Conservation (phyloP, 2,797 vertebrate genomes). For the Bucorvus abyssinicus region DNA sequence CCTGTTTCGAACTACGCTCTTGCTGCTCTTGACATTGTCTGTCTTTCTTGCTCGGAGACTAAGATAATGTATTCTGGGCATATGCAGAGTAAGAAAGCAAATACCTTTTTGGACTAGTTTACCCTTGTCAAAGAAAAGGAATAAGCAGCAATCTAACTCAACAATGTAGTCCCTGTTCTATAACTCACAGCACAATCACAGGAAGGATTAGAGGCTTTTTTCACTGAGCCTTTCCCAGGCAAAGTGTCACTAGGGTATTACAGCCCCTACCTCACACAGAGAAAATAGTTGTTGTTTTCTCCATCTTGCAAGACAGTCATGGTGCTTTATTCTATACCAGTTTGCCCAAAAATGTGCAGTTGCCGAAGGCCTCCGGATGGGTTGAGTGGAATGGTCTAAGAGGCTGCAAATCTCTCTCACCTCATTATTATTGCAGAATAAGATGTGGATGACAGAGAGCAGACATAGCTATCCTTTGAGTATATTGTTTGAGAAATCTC, state of each 20-base stretch:
- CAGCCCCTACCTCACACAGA: background rate
- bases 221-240: background rate
- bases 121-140: background rate
- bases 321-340: background rate
- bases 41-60: background rate
- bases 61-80: background rate
- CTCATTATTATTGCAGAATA: constrained; percentile 10
- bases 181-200: background rate
- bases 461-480: constrained; percentile 36
- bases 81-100: background rate
- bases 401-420: constrained; percentile 58
- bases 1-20: background rate
- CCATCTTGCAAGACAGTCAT: background rate
- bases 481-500: background rate
- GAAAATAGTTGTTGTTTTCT: background rate
- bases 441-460: constrained; percentile 35
- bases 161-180: background rate
- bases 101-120: background rate
- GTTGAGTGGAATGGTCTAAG: background rate
- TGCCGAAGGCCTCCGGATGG: background rate
- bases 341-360: background rate
- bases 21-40: background rate
- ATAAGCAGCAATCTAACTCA: background rate
- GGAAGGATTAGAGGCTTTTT: background rate
- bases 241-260: background rate